Percentiles rank a stretch among this genome's conserved stretches.
Conservation (phyloP, 2,797 vertebrate species). For the Cryptoblepharus egeriae region DNA sequence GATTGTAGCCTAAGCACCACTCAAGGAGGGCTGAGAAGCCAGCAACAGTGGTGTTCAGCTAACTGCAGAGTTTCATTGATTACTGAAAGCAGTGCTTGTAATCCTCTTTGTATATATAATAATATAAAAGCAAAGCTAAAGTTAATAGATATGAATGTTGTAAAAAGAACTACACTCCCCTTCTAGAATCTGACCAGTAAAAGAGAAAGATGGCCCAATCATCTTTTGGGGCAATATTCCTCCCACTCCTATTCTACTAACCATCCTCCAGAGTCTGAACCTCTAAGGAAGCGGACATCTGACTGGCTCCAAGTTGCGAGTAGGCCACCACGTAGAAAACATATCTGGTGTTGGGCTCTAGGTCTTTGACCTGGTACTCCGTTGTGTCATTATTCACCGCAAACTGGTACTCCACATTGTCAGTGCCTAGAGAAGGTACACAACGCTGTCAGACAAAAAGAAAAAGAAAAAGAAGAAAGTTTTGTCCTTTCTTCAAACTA, state of each 20-base stretch:
- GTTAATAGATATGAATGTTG: no score
- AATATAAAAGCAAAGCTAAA: no score
- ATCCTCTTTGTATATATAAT: no score
- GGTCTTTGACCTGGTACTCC: constrained; percentile 91
- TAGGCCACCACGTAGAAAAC: constrained; percentile 97
- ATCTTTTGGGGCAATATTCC: not conserved
- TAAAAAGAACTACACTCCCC: no score
- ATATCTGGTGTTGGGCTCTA: constrained; percentile 92
- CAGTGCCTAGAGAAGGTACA: constrained; percentile 80
- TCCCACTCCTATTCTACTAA: constrained; percentile 71
- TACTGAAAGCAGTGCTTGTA: no score
- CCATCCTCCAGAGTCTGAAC: constrained; percentile 93
- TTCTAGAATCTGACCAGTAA: not conserved
- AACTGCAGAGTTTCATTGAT: no score
- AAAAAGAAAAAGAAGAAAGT: constrained; percentile 23
- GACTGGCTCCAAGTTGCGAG: constrained; percentile 93
- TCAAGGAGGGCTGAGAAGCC: no score
- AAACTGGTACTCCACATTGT: constrained; percentile 96
- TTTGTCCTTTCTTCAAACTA: constrained; percentile 18
- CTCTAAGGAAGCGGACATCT: constrained; percentile 84
- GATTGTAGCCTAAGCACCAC: no score
- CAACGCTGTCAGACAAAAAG: constrained; percentile 56
- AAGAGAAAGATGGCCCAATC: not conserved
- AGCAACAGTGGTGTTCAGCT: no score
- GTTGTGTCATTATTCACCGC: constrained; percentile 97